Base-by-base conservation (phyloP, 2,888 invertebrate species). In the Parelbella ahira region DNA sequence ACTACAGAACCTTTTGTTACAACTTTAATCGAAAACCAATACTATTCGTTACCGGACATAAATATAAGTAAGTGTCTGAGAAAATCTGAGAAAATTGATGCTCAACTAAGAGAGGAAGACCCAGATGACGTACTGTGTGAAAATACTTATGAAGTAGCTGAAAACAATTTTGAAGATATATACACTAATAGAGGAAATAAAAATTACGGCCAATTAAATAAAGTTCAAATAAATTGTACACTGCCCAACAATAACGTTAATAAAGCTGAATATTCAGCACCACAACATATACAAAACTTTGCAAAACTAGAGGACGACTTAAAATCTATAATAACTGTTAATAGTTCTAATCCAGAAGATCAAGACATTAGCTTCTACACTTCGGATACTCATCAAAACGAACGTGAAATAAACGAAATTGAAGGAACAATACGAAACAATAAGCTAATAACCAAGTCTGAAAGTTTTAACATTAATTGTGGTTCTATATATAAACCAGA, bases 41-140 rank as follows among this genome's bases (percentile, higher is more conserved):
- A 91, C 60, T 90, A 91, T 69, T 93, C 93, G 10, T 75, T 93
- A 48, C 93, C 93, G 4, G 93, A 93, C 68, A 91, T 93, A 29
- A 91, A 91, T 42, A 90, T 91, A 11, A 90, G 92, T 45, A 91
- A 92, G 65, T 91, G 91, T 62, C 84, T 93, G 47, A 89, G 91
- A 56, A 92, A 91, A 61, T 92, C 91, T 44, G 93, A 93, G 65
- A 89, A 90, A 52, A 93, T 93, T 56, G 93, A 93, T 67, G 90
- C 91, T 42, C 92, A 93, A 65, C 69, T 93, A 39, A 80, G 93
- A 60, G 78, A 84, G 59, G 81, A 81, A 58, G 83, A 83, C 50
- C 75, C 76, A 45, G 83, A 87, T 60, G 82, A 87, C 29, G 71
- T 75, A 53, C 71, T 73, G 44, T 74, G 73, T 50, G 83, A 86